Evolutionary conservation across 2,888 invertebrate genomes (phyloP).

Genomic region (Spilosoma lubricipeda): DNA sequence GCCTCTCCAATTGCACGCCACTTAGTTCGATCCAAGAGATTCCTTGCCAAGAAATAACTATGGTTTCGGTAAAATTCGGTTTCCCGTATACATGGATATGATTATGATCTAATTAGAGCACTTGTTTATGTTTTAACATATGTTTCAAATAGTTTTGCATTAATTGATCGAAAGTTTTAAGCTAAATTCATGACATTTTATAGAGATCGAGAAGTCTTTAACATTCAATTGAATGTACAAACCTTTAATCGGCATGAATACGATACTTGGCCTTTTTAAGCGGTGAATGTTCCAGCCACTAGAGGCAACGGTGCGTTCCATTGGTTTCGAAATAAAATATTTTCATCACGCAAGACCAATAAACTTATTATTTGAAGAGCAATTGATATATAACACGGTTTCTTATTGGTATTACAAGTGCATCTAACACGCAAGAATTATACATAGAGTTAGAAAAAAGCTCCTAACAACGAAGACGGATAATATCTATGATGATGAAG

Average conservation of each 20-base stretch:
- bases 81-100: background rate
- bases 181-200: background rate
- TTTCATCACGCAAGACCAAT: slow-evolving; percentile 46
- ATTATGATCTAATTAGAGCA: background rate
- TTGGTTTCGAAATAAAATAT: slow-evolving; percentile 52
- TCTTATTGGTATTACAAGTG: slow-evolving; percentile 12
- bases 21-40: no score
- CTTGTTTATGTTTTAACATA: background rate
- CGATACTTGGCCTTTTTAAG: slow-evolving; percentile 20
- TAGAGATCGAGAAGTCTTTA: slow-evolving; percentile 11
- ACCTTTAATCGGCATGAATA: slow-evolving; percentile 4
- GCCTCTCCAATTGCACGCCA: no score
- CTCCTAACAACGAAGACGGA: no score
- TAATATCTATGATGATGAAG: no score
- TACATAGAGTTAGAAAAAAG: no score
- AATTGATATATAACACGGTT: slow-evolving; percentile 38
- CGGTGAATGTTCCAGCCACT: slow-evolving; percentile 29
- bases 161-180: background rate
- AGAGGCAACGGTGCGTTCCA: slow-evolving; percentile 44
- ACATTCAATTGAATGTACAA: slow-evolving; percentile 17
- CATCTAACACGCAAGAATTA: background rate
- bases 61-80: background rate
- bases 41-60: no score
- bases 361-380: slow-evolving; percentile 43
- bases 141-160: background rate